These are phyloP conservation scores for Bimastos eiseni DNA, from an alignment of 2,888 invertebrate species.

Conservation along the genomic window DNA sequence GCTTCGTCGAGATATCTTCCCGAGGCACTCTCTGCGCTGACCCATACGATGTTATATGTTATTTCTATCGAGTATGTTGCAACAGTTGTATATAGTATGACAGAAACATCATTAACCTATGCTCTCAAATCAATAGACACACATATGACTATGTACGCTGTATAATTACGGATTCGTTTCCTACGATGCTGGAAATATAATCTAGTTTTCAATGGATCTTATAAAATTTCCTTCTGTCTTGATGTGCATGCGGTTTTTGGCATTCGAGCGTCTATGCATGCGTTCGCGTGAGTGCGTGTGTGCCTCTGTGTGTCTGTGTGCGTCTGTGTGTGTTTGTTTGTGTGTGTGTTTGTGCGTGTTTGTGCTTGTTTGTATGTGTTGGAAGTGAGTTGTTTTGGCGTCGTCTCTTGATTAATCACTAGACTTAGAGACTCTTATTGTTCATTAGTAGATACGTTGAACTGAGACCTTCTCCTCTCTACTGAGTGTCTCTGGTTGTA, in stretches of 20 bases:
- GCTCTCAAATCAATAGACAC: too few relatives aligned
- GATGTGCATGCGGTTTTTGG: not conserved
- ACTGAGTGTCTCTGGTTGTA: not conserved
- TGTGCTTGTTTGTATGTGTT: not conserved
- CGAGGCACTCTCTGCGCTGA: too few relatives aligned
- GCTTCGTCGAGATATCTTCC: too few relatives aligned
- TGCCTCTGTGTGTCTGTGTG: not conserved
- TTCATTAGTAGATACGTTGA: not conserved
- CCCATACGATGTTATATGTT: too few relatives aligned
- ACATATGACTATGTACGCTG: too few relatives aligned
- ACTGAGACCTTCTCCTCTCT: not conserved
- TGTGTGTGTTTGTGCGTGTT: not conserved
- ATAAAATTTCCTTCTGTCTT: too few relatives aligned
- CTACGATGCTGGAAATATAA: too few relatives aligned
- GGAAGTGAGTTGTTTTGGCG: not conserved
- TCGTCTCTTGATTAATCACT: not conserved
- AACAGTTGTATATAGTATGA: too few relatives aligned
- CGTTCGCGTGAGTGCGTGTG: not conserved
- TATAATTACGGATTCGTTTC: too few relatives aligned
- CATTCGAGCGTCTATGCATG: not conserved
- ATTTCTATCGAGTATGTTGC: too few relatives aligned
- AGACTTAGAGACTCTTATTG: not conserved
- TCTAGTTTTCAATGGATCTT: too few relatives aligned
- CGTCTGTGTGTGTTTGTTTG: not conserved
- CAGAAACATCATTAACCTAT: too few relatives aligned